phyloP scores from a whole-genome alignment of 2,797 vertebrate species.

The Allobates femoralis region DNA sequence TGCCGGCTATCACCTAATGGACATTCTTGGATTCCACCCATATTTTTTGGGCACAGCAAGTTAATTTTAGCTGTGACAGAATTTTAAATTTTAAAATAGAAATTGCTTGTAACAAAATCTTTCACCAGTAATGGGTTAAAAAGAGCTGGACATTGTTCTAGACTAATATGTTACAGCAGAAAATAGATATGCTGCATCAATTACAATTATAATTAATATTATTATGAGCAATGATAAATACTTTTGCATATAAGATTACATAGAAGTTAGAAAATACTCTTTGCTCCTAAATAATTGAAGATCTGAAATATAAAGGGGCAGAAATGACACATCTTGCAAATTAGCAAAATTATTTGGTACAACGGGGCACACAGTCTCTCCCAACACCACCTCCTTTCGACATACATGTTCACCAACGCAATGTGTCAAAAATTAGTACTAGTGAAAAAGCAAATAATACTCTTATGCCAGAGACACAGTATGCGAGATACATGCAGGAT shows the following conservation, averaged over 20 bases:
- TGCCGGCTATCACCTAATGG: slow-evolving; percentile 28
- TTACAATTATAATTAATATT: neutral
- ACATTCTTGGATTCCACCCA: slow-evolving; percentile 36
- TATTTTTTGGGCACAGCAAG: neutral
- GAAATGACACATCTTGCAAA: neutral
- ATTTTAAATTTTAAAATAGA: slow-evolving; percentile 37
- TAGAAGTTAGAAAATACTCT: neutral
- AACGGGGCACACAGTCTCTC: neutral
- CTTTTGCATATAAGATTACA: neutral
- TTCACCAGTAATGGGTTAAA: slow-evolving; percentile 12
- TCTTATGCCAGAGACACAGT: too few species aligned
- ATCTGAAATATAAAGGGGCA: neutral
- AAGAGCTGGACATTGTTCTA: neutral
- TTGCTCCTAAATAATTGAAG: neutral
- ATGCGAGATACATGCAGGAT: too few species aligned
- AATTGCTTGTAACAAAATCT: neutral
- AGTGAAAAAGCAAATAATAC: too few species aligned
- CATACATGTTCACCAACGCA: neutral
- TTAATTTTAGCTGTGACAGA: slow-evolving; percentile 5
- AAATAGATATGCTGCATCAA: neutral
- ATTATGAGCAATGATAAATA: neutral
- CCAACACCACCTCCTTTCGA: neutral
- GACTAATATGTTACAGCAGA: neutral
- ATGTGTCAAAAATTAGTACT: too few species aligned
- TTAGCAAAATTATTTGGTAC: neutral